phyloP scores from a whole-genome alignment of 1,140 invertebrate species.

The Euura lappo region DNA sequence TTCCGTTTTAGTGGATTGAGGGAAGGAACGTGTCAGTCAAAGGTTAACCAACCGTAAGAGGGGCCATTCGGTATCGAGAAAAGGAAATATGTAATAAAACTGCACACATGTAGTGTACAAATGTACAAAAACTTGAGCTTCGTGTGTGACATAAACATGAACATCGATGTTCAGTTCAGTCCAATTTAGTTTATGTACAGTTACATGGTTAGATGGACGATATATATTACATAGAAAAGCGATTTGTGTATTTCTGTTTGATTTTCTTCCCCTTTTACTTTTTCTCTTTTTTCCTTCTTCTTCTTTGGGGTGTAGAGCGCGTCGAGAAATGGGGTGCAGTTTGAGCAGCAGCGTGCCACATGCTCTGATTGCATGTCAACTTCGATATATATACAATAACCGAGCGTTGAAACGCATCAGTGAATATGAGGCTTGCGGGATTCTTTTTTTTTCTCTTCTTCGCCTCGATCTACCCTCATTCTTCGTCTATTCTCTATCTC shows the following conservation, averaged over 20 bases:
- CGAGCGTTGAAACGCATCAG: no score
- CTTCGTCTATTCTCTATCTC: no score
- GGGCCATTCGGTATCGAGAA: constrained; percentile 43
- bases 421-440: no score
- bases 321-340: constrained; percentile 23
- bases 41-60: constrained; percentile 54
- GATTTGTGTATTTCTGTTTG: constrained; percentile 34
- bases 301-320: neutral
- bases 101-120: no score
- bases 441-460: no score
- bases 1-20: constrained; percentile 13
- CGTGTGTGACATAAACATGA: no score
- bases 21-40: constrained; percentile 52
- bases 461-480: no score
- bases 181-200: constrained; percentile 3
- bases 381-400: constrained; percentile 41
- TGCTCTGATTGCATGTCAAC: constrained; percentile 52
- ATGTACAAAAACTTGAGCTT: no score
- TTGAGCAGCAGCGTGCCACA: neutral
- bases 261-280: constrained; percentile 14
- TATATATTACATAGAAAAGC: constrained; percentile 45
- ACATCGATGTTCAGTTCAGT: no score
- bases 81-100: neutral
- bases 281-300: constrained; percentile 5
- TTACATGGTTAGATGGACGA: constrained; percentile 42